phyloP scores from a whole-genome alignment of 1,140 invertebrate genomes.

The Nasonia vitripennis region DNA sequence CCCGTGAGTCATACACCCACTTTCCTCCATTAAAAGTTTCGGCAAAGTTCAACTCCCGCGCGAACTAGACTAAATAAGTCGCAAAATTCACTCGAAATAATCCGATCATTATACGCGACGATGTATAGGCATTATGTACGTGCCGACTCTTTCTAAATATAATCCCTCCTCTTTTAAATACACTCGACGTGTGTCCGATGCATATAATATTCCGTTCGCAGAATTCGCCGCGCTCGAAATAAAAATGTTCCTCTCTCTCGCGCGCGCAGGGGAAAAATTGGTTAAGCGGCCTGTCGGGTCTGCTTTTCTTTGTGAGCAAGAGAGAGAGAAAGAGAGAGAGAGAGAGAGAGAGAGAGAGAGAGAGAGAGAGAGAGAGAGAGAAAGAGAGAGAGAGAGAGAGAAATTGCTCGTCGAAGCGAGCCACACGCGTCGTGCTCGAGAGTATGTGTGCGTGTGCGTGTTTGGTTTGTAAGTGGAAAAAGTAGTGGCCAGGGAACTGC shows the following conservation, averaged over 20 bases:
- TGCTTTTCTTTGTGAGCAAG: not conserved
- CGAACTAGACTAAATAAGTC: no score
- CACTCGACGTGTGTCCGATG: not conserved
- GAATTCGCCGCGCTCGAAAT: not conserved
- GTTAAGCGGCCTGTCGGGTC: not conserved
- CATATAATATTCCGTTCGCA: not conserved
- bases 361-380: no score
- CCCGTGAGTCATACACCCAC: no score
- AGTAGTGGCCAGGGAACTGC: not conserved
- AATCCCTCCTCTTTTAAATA: not conserved
- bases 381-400: not conserved
- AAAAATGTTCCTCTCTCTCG: not conserved
- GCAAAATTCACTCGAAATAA: not conserved
- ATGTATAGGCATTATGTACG: not conserved
- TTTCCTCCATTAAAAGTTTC: no score
- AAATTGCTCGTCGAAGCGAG: not conserved
- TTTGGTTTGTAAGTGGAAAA: not conserved
- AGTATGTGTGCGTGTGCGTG: not conserved
- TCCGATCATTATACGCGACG: not conserved
- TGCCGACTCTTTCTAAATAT: not conserved
- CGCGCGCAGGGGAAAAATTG: not conserved
- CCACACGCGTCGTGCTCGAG: not conserved
- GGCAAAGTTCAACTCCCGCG: no score
- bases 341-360: no score
- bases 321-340: not conserved